Base-by-base conservation (phyloP, 2,888 invertebrate species). In the Piscicola geometra region DNA sequence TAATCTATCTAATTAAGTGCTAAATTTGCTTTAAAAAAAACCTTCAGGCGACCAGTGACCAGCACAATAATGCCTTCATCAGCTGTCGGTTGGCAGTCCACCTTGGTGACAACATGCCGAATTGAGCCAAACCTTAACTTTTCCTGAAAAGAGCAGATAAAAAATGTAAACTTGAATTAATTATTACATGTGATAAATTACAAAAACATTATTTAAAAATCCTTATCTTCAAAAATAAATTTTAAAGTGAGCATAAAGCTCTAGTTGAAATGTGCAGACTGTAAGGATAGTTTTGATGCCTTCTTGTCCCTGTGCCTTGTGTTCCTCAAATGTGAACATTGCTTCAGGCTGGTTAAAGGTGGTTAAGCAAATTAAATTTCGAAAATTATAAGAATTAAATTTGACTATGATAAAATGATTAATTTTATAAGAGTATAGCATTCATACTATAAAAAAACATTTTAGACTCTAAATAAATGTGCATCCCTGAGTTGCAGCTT, bases 41-140 rank as follows among this genome's bases (percentile, higher is more conserved):
- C 96, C 92, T 97, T 93, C 84, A 98, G 89, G 88, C 96, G 92
- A 82, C 98, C 98, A 81, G 97, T 89, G 74, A 98, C 97, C 88
- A 93, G 93, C 81, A 98, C 94, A 86, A 97, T 87, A 81, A 98
- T 93, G 79, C 96, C 96, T 56, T 73, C 60, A 87, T 96, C 97
- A 84, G 93, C 92, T 90, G 93, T 95, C n/a, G 98, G 98, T 86
- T 98, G 98, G 71, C 94, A 93, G 86, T 98, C 98, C 78, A 95
- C 90, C 35, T 93, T 91, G 77, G 97, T 96, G 84, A 97, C 91
- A 83, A 91, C 89, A 86, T 96, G 90, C 85, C 90, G 91, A 83
- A 97, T 96, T 88, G 92, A 93, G 89, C 93, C 92, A 89, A 97
- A 96, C 80, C 91, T 89, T 86, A 97, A 88, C 84, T 91, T 90